phyloP scores from a whole-genome alignment of 1,140 invertebrate genomes.

The Phenacoccus solenopsis region DNA sequence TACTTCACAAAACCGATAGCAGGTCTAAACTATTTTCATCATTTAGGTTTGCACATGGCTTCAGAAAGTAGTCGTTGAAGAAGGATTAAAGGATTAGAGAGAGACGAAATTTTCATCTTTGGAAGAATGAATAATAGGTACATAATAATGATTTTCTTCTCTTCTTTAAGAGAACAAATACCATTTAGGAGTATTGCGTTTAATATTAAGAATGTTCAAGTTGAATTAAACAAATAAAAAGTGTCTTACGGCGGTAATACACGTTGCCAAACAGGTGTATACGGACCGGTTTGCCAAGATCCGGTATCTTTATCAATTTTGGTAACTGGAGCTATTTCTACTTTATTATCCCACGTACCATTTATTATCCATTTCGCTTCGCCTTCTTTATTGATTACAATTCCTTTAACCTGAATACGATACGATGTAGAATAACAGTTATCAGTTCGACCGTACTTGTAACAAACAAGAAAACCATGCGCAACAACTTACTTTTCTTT shows the following conservation, averaged over 20 bases:
- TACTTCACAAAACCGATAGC: too few relatives aligned
- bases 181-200: too few relatives aligned
- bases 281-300: slow-evolving; percentile 79
- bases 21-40: too few relatives aligned
- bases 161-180: too few relatives aligned
- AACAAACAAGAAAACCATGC: background rate
- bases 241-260: slow-evolving; percentile 53
- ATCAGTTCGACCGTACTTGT: background rate
- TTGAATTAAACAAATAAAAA: slow-evolving; percentile 29
- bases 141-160: too few relatives aligned
- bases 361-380: slow-evolving; percentile 64
- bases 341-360: slow-evolving; percentile 89
- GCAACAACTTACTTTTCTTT: slow-evolving; percentile 46
- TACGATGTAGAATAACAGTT: background rate
- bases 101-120: too few relatives aligned
- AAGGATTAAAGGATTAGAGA: too few relatives aligned
- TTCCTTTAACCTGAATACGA: slow-evolving; percentile 50
- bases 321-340: slow-evolving; percentile 85
- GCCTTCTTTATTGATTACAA: slow-evolving; percentile 47
- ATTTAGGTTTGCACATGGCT: too few relatives aligned
- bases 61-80: too few relatives aligned
- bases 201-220: too few relatives aligned
- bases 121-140: too few relatives aligned
- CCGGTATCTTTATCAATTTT: slow-evolving; percentile 56
- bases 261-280: slow-evolving; percentile 74